A percentile compares a stretch with the other conserved stretches of the same genome.
These are phyloP conservation scores for Drosophila saltans DNA, from an alignment of 1,140 invertebrate genomes.

Conservation along the genomic window DNA sequence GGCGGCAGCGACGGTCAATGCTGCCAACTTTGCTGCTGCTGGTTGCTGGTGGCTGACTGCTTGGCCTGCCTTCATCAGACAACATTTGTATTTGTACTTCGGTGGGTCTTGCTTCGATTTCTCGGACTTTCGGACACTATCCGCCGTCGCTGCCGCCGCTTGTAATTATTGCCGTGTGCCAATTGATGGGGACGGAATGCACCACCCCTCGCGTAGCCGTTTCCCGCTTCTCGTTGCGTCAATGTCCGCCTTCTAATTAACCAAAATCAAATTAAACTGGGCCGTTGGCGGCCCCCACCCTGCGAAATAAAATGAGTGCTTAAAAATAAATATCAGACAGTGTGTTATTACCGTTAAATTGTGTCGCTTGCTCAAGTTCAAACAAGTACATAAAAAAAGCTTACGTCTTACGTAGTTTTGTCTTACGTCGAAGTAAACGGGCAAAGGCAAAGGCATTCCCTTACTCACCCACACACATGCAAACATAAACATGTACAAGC, in stretches of 20 bases:
- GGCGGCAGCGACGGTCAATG: conserved; percentile 70
- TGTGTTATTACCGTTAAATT: conserved; percentile 24
- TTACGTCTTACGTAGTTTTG: conserved; percentile 9
- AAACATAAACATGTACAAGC: neutral
- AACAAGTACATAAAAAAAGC: neutral
- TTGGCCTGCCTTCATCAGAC: conserved; percentile 74
- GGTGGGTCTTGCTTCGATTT: conserved; percentile 77
- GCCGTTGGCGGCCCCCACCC: neutral
- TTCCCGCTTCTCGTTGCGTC: neutral
- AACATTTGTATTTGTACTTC: conserved; percentile 80
- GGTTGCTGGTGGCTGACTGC: conserved; percentile 35
- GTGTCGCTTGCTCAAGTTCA: conserved; percentile 34
- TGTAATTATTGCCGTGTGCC: conserved; percentile 53
- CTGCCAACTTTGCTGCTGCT: conserved; percentile 56
- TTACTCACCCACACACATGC: conserved; percentile 6
- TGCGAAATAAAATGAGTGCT: conserved; percentile 43
- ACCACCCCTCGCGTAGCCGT: neutral
- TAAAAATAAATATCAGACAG: conserved; percentile 32
- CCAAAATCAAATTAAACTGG: conserved; percentile 46
- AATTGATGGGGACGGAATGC: conserved; percentile 17
- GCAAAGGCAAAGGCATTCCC: conserved; percentile 12
- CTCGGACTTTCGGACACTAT: conserved; percentile 56
- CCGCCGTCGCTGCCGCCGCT: conserved; percentile 38
- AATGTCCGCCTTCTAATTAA: conserved; percentile 44
- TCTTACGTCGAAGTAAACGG: conserved; percentile 6